Evolutionary conservation across 2,888 invertebrate genomes (phyloP).

Genomic region (Chamaedrilus cognettii): DNA sequence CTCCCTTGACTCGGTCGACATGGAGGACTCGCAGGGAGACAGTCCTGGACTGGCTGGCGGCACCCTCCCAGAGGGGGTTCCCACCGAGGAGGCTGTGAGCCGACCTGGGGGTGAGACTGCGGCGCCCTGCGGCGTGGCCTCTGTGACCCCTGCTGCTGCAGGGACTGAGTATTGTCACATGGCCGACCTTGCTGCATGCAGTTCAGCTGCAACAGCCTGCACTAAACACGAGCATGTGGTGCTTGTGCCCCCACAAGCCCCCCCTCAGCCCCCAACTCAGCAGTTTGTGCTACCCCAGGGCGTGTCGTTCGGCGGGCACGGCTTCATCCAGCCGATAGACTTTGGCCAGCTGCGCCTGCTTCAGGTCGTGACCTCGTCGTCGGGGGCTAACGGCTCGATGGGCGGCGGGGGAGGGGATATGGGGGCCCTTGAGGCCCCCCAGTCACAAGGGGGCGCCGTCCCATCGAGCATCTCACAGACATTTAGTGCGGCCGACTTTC

Average conservation of each 20-base stretch:
- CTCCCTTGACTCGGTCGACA: conserved; percentile 17
- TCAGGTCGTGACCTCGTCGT: conserved; percentile 4
- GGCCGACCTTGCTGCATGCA: no score
- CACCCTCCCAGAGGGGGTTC: neutral
- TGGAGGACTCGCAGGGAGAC: conserved; percentile 4
- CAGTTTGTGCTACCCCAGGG: conserved; percentile 15
- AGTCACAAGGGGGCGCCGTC: no score
- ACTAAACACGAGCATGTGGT: no score
- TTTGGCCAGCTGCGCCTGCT: conserved; percentile 27
- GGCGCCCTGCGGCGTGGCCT: neutral
- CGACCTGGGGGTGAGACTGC: neutral
- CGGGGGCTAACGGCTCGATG: conserved; percentile 1
- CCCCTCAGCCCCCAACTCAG: conserved; percentile 13
- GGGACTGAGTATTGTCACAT: neutral
- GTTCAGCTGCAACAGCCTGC: no score
- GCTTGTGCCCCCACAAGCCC: conserved; percentile 3
- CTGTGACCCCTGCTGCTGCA: neutral
- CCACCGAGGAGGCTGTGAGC: neutral
- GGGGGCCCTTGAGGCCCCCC: neutral
- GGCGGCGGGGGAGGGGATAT: conserved; percentile 10
- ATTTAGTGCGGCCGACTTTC: conserved; percentile 10
- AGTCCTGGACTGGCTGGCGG: neutral
- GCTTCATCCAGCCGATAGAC: conserved; percentile 21
- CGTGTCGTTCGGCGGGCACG: conserved; percentile 8
- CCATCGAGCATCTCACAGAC: neutral